Evolutionary conservation across 1,140 invertebrate species (phyloP).

Genomic region (Lepidotrigona ventralis): DNA sequence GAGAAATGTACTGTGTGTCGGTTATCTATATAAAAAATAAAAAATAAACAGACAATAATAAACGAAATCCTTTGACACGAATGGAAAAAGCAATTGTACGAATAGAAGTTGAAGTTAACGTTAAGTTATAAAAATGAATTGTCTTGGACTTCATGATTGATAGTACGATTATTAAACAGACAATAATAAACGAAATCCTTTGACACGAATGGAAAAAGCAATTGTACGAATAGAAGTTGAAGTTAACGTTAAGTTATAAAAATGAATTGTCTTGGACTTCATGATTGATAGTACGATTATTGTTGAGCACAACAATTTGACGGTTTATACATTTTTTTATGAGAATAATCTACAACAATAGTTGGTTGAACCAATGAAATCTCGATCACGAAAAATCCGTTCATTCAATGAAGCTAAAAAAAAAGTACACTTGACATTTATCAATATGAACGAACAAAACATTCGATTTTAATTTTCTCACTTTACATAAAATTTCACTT

Average conservation of each 20-base stretch:
- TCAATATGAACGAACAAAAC: slow-evolving; percentile 12
- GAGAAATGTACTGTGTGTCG: no score
- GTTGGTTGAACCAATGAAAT: slow-evolving; percentile 24
- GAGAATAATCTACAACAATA: slow-evolving; percentile 33
- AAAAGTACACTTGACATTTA: neutral
- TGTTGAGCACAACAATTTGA: slow-evolving; percentile 11
- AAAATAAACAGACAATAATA: slow-evolving; percentile 24
- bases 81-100: slow-evolving; percentile 40
- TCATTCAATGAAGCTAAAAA: slow-evolving; percentile 5
- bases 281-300: slow-evolving; percentile 31
- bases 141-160: slow-evolving; percentile 25
- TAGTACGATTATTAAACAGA: slow-evolving; percentile 20
- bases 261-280: slow-evolving; percentile 39
- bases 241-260: slow-evolving; percentile 36
- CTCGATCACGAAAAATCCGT: neutral
- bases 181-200: slow-evolving; percentile 33
- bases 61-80: slow-evolving; percentile 33
- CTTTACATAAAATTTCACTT: slow-evolving; percentile 15
- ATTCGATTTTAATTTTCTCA: slow-evolving; percentile 25
- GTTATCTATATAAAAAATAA: no score
- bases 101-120: slow-evolving; percentile 34
- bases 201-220: slow-evolving; percentile 35
- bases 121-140: slow-evolving; percentile 44
- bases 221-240: slow-evolving; percentile 38
- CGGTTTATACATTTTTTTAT: neutral